Conservation (phyloP, 1,140 invertebrate species). For the Zelostemma sp. region DNA sequence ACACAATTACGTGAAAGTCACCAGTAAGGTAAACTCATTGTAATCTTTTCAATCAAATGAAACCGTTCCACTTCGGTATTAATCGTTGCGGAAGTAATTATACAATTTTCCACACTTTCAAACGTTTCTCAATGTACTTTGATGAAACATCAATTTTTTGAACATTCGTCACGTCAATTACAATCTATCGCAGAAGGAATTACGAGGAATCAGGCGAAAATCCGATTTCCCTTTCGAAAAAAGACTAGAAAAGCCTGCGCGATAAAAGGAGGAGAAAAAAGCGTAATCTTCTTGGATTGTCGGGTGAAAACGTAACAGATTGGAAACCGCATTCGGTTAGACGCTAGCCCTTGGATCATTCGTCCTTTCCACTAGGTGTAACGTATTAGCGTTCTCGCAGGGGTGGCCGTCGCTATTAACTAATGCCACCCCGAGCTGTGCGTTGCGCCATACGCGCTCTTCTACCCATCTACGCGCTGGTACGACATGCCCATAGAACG, state of each 20-base stretch:
- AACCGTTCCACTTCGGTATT: too few species aligned
- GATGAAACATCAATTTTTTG: too few species aligned
- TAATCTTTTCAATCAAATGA: too few species aligned
- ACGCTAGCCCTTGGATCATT: slow-evolving; percentile 30
- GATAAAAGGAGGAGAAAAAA: slow-evolving; percentile 41
- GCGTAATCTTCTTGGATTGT: slow-evolving; percentile 54
- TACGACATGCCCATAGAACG: slow-evolving; percentile 61
- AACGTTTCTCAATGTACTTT: too few species aligned
- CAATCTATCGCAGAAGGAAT: slow-evolving; percentile 27
- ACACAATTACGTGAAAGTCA: neutral
- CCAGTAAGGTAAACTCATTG: too few species aligned
- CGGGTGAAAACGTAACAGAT: slow-evolving; percentile 68
- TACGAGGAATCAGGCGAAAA: slow-evolving; percentile 44
- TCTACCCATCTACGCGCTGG: slow-evolving; percentile 41
- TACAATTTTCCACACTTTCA: too few species aligned
- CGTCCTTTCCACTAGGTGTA: slow-evolving; percentile 55
- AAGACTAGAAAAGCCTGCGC: slow-evolving; percentile 23
- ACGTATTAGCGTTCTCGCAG: slow-evolving; percentile 59
- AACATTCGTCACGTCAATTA: too few species aligned
- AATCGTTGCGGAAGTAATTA: too few species aligned
- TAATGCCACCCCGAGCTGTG: slow-evolving; percentile 60
- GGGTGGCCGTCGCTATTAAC: slow-evolving; percentile 64
- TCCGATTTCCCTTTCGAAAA: slow-evolving; percentile 35
- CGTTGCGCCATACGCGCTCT: slow-evolving; percentile 61
- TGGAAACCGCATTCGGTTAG: slow-evolving; percentile 69